Evolutionary conservation across 2,797 vertebrate species (phyloP).

Genomic region (Melanotaenia maccullochi): DNA sequence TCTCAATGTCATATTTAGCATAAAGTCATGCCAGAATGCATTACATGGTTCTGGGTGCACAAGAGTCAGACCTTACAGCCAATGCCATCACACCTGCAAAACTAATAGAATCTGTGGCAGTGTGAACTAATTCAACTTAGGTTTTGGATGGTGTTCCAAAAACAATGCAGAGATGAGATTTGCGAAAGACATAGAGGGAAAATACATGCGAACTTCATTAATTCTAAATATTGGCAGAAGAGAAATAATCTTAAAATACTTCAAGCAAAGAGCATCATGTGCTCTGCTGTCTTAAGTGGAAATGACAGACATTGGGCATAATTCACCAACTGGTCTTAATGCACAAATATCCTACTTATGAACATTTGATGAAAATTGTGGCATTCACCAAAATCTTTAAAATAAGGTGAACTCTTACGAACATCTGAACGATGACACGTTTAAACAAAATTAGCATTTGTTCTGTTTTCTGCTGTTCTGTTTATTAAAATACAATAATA

Average conservation of each 20-base stretch:
- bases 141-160: slow-evolving; percentile 26
- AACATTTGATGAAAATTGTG: no score
- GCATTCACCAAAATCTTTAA: no score
- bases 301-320: no score
- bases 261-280: background rate
- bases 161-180: slow-evolving; percentile 2
- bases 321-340: no score
- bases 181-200: slow-evolving; percentile 3
- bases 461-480: no score
- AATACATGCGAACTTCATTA: background rate
- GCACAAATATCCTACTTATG: no score
- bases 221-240: background rate
- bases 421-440: no score
- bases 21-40: slow-evolving; percentile 34
- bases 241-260: background rate
- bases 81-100: slow-evolving; percentile 22
- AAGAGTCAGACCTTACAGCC: slow-evolving; percentile 28
- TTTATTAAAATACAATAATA: no score
- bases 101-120: slow-evolving; percentile 32
- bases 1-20: slow-evolving; percentile 57
- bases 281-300: no score
- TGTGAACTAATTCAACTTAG: slow-evolving; percentile 36
- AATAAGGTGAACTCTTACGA: no score
- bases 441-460: no score
- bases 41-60: slow-evolving; percentile 41